These are phyloP conservation scores for Bicyclus anynana DNA, from an alignment of 1,140 invertebrate species.

Conservation along the genomic window DNA sequence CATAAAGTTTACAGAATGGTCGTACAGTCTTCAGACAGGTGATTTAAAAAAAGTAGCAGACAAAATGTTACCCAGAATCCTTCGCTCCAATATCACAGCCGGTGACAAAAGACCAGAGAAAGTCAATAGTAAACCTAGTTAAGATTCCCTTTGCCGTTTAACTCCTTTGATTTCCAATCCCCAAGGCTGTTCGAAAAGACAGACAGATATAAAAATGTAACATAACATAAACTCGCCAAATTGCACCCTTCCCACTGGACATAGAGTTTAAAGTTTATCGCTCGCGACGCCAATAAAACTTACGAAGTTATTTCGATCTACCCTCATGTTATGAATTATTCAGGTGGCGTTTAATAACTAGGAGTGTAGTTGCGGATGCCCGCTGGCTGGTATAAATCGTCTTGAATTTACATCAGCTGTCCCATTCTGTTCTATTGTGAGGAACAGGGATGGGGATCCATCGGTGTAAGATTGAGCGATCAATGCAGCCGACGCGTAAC, in stretches of 20 bases:
- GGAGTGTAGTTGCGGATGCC: slow-evolving; percentile 50
- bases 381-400: slow-evolving; percentile 33
- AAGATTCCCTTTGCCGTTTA: slow-evolving; percentile 42
- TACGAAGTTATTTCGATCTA: slow-evolving; percentile 65
- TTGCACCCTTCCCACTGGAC: slow-evolving; percentile 38
- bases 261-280: slow-evolving; percentile 57
- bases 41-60: not conserved
- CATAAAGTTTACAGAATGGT: too few species aligned
- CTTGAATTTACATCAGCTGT: slow-evolving; percentile 30
- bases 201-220: slow-evolving; percentile 41
- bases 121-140: slow-evolving; percentile 47
- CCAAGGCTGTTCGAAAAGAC: slow-evolving; percentile 34
- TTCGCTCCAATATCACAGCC: slow-evolving; percentile 6
- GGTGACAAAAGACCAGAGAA: slow-evolving; percentile 28
- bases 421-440: slow-evolving; percentile 27
- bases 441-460: slow-evolving; percentile 25
- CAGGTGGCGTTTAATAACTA: slow-evolving; percentile 71
- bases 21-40: too few species aligned
- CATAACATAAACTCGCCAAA: slow-evolving; percentile 31
- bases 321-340: slow-evolving; percentile 71
- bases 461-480: slow-evolving; percentile 37
- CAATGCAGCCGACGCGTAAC: slow-evolving; percentile 38
- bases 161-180: slow-evolving; percentile 59
- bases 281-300: slow-evolving; percentile 40
- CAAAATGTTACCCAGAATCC: not conserved